A percentile compares a stretch with the other conserved stretches of the same genome.
phyloP scores from a whole-genome alignment of 2,888 invertebrate genomes.

The Cerceris ruficornis region DNA sequence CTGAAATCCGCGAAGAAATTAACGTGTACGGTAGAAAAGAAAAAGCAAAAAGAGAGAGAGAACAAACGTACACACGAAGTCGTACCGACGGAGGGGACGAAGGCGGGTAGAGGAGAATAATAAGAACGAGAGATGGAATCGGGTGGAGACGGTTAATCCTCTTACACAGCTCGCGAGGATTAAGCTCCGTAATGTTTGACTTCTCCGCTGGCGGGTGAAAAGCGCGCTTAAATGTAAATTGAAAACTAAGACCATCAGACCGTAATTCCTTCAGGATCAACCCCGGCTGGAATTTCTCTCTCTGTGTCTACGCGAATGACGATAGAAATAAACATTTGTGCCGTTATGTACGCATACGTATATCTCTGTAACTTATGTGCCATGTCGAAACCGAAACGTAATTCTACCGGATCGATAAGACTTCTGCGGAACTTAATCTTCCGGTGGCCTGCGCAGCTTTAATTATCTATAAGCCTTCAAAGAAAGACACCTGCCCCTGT shows the following conservation, averaged over 20 bases:
- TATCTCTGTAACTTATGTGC: no score
- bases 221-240: constrained; percentile 1
- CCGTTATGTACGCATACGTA: no score
- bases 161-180: constrained; percentile 52
- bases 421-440: constrained; percentile 55
- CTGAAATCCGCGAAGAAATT: no score
- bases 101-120: constrained; percentile 39
- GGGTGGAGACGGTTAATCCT: constrained; percentile 67
- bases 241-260: not conserved
- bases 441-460: constrained; percentile 18
- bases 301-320: not conserved
- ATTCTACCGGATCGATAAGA: not conserved
- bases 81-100: constrained; percentile 15
- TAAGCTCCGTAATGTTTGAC: constrained; percentile 55
- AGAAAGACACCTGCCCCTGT: constrained; percentile 7
- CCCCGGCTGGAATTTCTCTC: not conserved
- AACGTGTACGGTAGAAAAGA: no score
- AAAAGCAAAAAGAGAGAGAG: not conserved
- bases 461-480: constrained; percentile 49
- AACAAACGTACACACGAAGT: not conserved
- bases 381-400: not conserved
- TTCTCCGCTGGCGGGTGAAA: not conserved
- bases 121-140: constrained; percentile 42
- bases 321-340: not conserved
- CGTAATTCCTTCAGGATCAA: not conserved